Conservation (phyloP, 1,140 invertebrate species). For the Riptortus pedestris region DNA sequence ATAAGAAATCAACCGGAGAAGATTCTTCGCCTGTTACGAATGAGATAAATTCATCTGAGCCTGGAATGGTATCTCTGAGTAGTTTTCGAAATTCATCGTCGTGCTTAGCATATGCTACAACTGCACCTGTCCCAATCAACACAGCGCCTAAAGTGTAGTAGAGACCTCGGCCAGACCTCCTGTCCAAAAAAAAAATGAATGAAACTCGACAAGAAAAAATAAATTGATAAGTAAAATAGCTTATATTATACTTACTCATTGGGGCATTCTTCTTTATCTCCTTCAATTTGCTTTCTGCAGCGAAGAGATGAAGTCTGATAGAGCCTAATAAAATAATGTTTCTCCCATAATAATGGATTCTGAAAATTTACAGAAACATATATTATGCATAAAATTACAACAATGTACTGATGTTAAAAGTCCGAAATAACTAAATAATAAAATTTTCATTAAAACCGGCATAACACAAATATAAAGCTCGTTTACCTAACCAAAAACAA, state of each 20-base stretch:
- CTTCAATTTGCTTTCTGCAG: background rate
- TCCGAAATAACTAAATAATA: too few relatives aligned
- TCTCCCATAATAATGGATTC: background rate
- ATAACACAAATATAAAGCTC: too few relatives aligned
- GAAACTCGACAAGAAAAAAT: background rate
- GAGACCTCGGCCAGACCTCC: slow-evolving; percentile 22
- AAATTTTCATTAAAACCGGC: too few relatives aligned
- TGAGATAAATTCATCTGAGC: slow-evolving; percentile 51
- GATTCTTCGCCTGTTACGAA: slow-evolving; percentile 56
- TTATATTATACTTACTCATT: slow-evolving; percentile 12
- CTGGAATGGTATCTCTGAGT: slow-evolving; percentile 54
- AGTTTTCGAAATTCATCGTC: slow-evolving; percentile 53
- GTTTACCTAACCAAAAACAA: too few relatives aligned
- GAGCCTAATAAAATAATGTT: slow-evolving; percentile 2
- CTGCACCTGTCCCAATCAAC: slow-evolving; percentile 41
- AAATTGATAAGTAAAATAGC: background rate
- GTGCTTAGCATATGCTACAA: slow-evolving; percentile 51
- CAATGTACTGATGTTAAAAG: too few relatives aligned
- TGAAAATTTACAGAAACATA: background rate
- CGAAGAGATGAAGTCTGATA: background rate
- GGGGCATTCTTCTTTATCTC: slow-evolving; percentile 21
- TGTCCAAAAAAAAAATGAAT: slow-evolving; percentile 16
- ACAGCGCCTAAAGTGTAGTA: slow-evolving; percentile 40
- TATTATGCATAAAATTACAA: too few relatives aligned
- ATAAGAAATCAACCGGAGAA: slow-evolving; percentile 39